Conservation (phyloP, 2,888 invertebrate genomes). For the Ligdia adustata region DNA sequence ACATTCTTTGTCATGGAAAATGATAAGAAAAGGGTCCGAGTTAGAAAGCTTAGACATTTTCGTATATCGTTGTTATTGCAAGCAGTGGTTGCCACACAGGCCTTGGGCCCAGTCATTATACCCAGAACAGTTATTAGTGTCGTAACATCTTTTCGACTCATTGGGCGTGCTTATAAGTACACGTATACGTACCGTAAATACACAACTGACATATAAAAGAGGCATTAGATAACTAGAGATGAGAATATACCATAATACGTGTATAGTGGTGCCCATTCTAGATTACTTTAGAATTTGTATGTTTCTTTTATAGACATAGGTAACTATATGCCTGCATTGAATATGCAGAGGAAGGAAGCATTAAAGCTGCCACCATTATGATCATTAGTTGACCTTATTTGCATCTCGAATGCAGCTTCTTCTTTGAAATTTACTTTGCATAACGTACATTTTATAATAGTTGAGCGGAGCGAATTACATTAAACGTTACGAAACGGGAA, state of each 20-base stretch:
- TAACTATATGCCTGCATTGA: too few relatives aligned
- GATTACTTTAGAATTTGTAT: not conserved
- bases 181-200: constrained; percentile 1
- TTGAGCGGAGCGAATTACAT: constrained; percentile 1
- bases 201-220: constrained; percentile 14
- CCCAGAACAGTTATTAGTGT: constrained; percentile 60
- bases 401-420: not conserved
- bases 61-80: constrained; percentile 47
- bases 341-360: constrained; percentile 4
- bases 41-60: constrained; percentile 60
- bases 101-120: constrained; percentile 60
- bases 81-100: constrained; percentile 62
- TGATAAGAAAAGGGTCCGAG: constrained; percentile 63
- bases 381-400: constrained; percentile 11
- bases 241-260: too few relatives aligned
- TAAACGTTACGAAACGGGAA: not conserved
- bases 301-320: too few relatives aligned
- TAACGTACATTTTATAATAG: not conserved
- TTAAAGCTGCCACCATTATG: constrained; percentile 5
- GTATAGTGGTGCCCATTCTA: not conserved
- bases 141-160: constrained; percentile 53
- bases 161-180: constrained; percentile 31
- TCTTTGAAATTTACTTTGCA: not conserved
- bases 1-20: constrained; percentile 1
- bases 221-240: not conserved